A percentile compares a stretch with the other conserved stretches of the same genome.
Conservation (phyloP, 2,797 vertebrate genomes). For the Scolopax bukidnonensis region DNA sequence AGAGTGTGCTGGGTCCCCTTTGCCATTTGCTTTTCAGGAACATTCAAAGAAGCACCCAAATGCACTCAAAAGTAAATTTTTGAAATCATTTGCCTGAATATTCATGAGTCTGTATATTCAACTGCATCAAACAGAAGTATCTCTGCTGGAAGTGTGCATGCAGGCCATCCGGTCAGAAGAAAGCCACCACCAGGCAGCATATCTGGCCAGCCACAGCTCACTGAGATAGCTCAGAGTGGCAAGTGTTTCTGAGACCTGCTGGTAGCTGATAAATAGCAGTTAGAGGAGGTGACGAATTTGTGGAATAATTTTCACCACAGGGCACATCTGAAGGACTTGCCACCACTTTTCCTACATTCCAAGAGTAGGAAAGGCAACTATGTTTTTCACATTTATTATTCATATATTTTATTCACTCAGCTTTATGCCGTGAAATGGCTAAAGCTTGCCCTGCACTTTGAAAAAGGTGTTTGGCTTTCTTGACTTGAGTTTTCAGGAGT, state of each 20-base stretch:
- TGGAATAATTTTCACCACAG: neutral
- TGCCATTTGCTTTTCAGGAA: neutral
- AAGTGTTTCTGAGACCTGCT: neutral
- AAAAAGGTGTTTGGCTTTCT: neutral
- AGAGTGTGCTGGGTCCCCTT: neutral
- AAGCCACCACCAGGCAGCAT: neutral
- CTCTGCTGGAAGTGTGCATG: neutral
- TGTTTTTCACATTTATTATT: neutral
- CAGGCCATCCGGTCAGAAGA: neutral
- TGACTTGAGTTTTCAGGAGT: neutral
- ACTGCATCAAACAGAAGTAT: neutral
- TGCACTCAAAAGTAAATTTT: neutral
- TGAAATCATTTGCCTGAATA: neutral
- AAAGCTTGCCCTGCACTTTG: neutral
- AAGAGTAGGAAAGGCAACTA: neutral
- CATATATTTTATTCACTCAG: neutral
- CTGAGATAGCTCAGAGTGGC: neutral
- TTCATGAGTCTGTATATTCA: neutral
- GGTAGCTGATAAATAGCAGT: neutral
- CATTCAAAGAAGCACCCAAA: rapidly evolving
- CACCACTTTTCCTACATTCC: neutral
- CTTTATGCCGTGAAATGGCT: neutral
- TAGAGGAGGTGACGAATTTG: neutral
- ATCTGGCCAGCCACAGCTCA: neutral
- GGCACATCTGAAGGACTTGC: neutral